A percentile compares a stretch with the other conserved stretches of the same genome.
Evolutionary conservation across 2,113 vertebrate species (phyloP).

Genomic region (Callaeas wilsoni): DNA sequence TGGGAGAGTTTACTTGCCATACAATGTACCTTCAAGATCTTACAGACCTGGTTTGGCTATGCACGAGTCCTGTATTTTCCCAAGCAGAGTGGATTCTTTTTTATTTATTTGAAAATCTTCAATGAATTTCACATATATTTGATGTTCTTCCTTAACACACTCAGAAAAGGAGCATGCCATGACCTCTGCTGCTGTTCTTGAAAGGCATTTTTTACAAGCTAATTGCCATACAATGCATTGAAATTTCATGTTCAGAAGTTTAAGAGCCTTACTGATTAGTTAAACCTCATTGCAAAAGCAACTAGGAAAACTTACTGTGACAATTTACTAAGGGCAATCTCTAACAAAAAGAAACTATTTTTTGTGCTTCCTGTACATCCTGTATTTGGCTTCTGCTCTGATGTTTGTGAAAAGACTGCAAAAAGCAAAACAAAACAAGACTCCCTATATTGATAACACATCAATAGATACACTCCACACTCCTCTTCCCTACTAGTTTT

Average conservation of each 20-base stretch:
- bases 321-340: neutral
- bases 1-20: neutral
- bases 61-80: neutral
- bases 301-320: neutral
- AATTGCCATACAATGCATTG: neutral
- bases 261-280: neutral
- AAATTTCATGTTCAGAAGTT: neutral
- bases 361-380: neutral
- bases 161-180: neutral
- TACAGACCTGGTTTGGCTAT: neutral
- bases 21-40: neutral
- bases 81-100: neutral
- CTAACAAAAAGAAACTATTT: neutral
- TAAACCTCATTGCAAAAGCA: neutral
- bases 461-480: neutral
- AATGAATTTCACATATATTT: neutral
- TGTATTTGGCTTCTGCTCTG: neutral
- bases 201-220: neutral
- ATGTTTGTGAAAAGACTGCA: neutral
- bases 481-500: neutral
- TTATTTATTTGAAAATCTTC: neutral
- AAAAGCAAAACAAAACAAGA: neutral
- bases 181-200: neutral
- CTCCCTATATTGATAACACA: neutral
- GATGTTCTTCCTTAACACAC: neutral